phyloP scores from a whole-genome alignment of 2,888 invertebrate genomes.

The Hydraecia micacea region DNA sequence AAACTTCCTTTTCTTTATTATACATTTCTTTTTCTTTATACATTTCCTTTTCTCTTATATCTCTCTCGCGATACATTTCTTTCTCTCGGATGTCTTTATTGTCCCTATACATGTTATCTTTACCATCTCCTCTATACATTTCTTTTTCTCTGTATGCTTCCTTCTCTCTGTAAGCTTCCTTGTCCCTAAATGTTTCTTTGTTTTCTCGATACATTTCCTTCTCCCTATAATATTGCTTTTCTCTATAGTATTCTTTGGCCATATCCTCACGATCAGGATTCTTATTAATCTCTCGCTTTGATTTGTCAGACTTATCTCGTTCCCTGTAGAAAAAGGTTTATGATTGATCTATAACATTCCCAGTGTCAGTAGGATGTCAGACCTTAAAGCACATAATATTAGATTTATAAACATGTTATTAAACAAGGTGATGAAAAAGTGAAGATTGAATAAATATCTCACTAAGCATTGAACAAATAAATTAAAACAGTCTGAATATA shows the following conservation, averaged over 20 bases:
- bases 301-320: conserved; percentile 86
- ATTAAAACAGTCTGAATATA: background rate
- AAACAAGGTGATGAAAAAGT: conserved; percentile 24
- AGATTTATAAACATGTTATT: conserved; percentile 66
- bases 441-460: conserved; percentile 8
- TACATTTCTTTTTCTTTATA: conserved; percentile 70
- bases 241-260: conserved; percentile 87
- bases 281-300: conserved; percentile 83
- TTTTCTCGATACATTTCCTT: conserved; percentile 77
- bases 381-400: conserved; percentile 78
- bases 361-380: conserved; percentile 76
- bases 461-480: conserved; percentile 7
- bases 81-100: conserved; percentile 81
- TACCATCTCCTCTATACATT: conserved; percentile 74
- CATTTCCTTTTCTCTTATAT: conserved; percentile 81
- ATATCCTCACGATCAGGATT: conserved; percentile 84
- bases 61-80: conserved; percentile 82
- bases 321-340: conserved; percentile 84
- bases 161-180: conserved; percentile 80
- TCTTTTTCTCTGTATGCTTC: conserved; percentile 78
- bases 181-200: conserved; percentile 81
- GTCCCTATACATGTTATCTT: conserved; percentile 71
- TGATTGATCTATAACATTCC: conserved; percentile 77
- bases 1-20: conserved; percentile 67
- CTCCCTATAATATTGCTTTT: conserved; percentile 85